Conservation (phyloP, 1,140 invertebrate genomes). For the Drosophila miranda region DNA sequence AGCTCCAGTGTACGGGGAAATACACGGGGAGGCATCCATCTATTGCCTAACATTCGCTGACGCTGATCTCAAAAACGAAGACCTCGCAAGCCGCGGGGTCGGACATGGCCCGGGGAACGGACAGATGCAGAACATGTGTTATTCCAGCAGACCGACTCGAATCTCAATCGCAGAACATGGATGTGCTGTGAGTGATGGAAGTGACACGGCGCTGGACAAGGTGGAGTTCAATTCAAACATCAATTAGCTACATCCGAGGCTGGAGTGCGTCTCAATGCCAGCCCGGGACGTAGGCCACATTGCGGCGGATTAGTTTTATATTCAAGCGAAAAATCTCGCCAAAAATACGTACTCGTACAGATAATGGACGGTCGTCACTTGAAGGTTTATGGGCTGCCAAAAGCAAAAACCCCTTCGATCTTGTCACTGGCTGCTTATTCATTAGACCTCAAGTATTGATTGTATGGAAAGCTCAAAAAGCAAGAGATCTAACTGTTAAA, state of each 20-base stretch:
- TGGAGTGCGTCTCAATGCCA: slow-evolving; percentile 69
- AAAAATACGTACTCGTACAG: slow-evolving; percentile 19
- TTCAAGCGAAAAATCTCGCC: slow-evolving; percentile 33
- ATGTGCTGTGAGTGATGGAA: slow-evolving; percentile 5
- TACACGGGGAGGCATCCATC: not conserved
- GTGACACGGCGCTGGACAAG: slow-evolving; percentile 1
- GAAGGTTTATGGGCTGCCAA: slow-evolving; percentile 60
- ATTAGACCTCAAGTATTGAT: slow-evolving; percentile 25
- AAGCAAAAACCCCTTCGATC: slow-evolving; percentile 25
- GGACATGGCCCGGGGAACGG: too few relatives aligned
- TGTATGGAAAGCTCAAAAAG: slow-evolving; percentile 21
- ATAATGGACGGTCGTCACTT: slow-evolving; percentile 42
- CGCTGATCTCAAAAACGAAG: not conserved
- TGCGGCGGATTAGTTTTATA: slow-evolving; percentile 53
- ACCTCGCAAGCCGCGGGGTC: too few relatives aligned
- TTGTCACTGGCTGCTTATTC: slow-evolving; percentile 44
- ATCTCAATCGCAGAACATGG: slow-evolving; percentile 24
- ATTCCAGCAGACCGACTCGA: not conserved
- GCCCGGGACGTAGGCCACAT: not conserved
- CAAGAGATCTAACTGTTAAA: slow-evolving; percentile 4
- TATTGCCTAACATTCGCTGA: not conserved
- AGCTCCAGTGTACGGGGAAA: not conserved
- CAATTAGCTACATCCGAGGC: slow-evolving; percentile 50
- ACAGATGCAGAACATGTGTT: slow-evolving; percentile 1
- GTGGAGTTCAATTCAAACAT: slow-evolving; percentile 56